Conservation (phyloP, 2,113 vertebrate genomes). For the Actinemys pallida region DNA sequence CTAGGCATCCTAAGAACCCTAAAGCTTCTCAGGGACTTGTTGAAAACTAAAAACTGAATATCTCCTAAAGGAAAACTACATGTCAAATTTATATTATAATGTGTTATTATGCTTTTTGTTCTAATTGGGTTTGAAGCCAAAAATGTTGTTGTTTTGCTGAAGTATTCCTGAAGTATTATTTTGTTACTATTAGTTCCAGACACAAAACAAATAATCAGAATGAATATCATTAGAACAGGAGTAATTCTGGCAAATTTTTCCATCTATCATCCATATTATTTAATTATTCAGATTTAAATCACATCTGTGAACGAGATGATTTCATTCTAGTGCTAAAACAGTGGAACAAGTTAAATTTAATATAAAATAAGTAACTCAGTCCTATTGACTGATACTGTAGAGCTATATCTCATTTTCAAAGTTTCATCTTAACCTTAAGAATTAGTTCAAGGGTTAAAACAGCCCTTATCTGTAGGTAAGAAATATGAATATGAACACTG, state of each 20-base stretch:
- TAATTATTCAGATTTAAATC: not conserved
- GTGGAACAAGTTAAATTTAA: not conserved
- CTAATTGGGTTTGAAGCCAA: constrained; percentile 74
- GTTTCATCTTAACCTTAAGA: not conserved
- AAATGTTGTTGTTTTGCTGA: constrained; percentile 51
- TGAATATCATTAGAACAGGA: constrained; percentile 27
- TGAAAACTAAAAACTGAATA: constrained; percentile 79
- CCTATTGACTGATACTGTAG: not conserved
- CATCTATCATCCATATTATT: not conserved
- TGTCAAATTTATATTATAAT: constrained; percentile 76
- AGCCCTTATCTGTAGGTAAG: not conserved
- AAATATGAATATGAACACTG: not conserved
- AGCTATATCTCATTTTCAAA: constrained; percentile 1
- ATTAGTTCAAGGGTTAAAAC: not conserved
- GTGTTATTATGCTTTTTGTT: constrained; percentile 64
- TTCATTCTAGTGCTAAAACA: not conserved
- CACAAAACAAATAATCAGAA: constrained; percentile 17
- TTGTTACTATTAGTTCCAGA: constrained; percentile 53
- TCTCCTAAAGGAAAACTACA: constrained; percentile 80
- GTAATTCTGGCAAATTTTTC: not conserved
- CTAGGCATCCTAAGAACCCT: constrained; percentile 81
- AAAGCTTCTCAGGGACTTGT: constrained; percentile 81
- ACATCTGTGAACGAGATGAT: not conserved
- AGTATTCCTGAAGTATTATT: constrained; percentile 40
- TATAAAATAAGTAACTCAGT: not conserved